Conservation (phyloP, 2,113 vertebrate species). For the Oryzias javanicus region DNA sequence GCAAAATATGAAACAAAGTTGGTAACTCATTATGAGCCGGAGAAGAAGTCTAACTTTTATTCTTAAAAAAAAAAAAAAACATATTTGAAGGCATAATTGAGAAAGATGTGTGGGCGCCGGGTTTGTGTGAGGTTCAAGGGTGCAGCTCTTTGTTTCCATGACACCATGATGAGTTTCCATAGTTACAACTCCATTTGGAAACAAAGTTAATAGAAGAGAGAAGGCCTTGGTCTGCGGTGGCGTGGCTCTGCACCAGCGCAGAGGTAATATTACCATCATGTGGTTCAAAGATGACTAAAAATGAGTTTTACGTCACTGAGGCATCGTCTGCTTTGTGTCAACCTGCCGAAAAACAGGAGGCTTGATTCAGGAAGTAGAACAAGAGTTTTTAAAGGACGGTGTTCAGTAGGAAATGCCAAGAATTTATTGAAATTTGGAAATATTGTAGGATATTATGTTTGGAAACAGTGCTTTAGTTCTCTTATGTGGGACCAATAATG, state of each 20-base stretch:
- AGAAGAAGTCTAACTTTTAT: neutral
- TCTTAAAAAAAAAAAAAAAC: neutral
- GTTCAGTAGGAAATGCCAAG: no score
- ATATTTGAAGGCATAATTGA: neutral
- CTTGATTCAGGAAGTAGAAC: no score
- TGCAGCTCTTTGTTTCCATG: slow-evolving; percentile 45
- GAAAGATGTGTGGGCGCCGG: slow-evolving; percentile 3
- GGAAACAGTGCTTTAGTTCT: no score
- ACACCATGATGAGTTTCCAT: slow-evolving; percentile 38
- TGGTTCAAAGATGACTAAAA: no score
- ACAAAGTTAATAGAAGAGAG: slow-evolving; percentile 17
- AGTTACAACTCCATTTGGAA: slow-evolving; percentile 12
- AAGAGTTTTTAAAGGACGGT: no score
- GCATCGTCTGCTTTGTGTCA: no score
- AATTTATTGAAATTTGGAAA: no score
- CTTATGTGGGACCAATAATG: no score
- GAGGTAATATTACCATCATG: neutral
- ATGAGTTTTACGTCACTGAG: no score
- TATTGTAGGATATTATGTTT: no score
- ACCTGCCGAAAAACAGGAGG: no score
- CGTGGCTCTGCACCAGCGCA: neutral
- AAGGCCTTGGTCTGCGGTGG: neutral
- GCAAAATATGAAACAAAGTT: neutral
- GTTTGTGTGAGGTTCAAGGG: slow-evolving; percentile 11
- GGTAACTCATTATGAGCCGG: neutral